These are phyloP conservation scores for Asbolus verrucosus DNA, from an alignment of 1,140 invertebrate species.

Conservation along the genomic window DNA sequence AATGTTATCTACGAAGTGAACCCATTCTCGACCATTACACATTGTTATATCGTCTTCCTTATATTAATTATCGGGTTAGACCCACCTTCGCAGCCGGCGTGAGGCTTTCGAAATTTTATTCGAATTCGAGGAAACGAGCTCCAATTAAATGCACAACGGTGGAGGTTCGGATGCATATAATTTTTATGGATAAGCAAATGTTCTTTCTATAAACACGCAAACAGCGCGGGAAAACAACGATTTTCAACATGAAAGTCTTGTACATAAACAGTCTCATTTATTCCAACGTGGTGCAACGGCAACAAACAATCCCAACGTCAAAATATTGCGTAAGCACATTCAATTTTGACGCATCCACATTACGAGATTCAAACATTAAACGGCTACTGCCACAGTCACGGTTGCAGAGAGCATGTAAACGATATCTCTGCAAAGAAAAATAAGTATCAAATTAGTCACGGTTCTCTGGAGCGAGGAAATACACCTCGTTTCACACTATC, in stretches of 20 bases:
- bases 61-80: conserved; percentile 29
- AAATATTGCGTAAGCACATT: conserved; percentile 8
- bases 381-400: conserved; percentile 18
- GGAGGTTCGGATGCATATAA: too few relatives aligned
- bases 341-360: not conserved
- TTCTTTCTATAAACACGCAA: conserved; percentile 26
- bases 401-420: conserved; percentile 59
- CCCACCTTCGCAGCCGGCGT: too few relatives aligned
- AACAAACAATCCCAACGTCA: conserved; percentile 13
- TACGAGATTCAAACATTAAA: not conserved
- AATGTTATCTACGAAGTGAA: conserved; percentile 41
- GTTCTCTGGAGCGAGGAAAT: conserved; percentile 61
- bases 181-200: conserved; percentile 33
- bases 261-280: not conserved
- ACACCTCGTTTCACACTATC: conserved; percentile 63
- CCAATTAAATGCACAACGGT: too few relatives aligned
- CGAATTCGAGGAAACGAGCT: too few relatives aligned
- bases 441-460: conserved; percentile 63
- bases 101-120: too few relatives aligned
- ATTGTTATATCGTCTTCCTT: conserved; percentile 41
- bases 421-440: conserved; percentile 61
- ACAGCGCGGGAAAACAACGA: conserved; percentile 12
- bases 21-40: conserved; percentile 44
- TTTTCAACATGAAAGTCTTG: too few relatives aligned
- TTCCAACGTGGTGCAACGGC: conserved; percentile 16